Conservation (phyloP, 2,797 vertebrate species). For the Synaphobranchus kaupii region DNA sequence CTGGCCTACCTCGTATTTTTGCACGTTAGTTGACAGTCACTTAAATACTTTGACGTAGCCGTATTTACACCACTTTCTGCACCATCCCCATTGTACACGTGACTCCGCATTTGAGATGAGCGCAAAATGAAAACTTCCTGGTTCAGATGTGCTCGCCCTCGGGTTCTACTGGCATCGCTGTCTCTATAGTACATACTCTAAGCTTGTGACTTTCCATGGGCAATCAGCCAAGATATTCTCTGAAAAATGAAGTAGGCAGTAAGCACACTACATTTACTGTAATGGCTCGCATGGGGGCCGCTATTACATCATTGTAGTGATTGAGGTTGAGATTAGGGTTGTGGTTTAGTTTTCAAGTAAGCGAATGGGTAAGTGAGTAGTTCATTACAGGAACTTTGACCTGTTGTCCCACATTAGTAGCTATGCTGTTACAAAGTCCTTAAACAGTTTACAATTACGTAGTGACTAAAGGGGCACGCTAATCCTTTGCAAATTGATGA, state of each 20-base stretch:
- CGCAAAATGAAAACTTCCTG: too few species aligned
- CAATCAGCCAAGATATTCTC: background rate
- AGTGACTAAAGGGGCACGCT: too few species aligned
- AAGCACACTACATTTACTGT: background rate
- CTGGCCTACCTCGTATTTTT: too few species aligned
- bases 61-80: too few species aligned
- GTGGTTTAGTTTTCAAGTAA: background rate
- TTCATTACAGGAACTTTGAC: background rate
- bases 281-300: background rate
- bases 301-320: background rate
- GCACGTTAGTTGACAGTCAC: too few species aligned
- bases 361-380: background rate
- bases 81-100: too few species aligned
- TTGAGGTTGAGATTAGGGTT: background rate
- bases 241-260: background rate
- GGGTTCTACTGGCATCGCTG: too few species aligned
- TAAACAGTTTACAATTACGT: too few species aligned
- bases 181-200: background rate
- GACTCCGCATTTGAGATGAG: too few species aligned
- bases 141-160: too few species aligned
- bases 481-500: background rate
- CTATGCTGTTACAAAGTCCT: background rate
- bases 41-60: too few species aligned
- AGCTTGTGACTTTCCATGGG: background rate
- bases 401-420: background rate